Evolutionary conservation across 64 coral and sea anemone species (phyloP), one percentile per base, ranked within the genome.

Genomic region (Montipora foliosa): DNA sequence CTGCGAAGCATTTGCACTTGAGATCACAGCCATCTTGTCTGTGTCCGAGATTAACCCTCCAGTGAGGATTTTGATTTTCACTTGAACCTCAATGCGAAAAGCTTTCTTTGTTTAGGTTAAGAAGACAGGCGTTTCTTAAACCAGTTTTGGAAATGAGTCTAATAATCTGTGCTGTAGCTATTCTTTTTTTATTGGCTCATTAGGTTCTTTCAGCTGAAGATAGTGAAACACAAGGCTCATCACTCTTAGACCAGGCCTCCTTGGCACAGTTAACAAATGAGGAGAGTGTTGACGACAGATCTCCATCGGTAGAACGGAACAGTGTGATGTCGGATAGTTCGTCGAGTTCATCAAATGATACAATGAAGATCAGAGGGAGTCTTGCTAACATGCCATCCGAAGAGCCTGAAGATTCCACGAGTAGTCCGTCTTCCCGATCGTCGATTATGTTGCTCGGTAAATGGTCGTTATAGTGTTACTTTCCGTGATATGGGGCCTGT

Each of bases 261-360:
- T 8, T 93, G 45, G 92, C 92, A 3, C 76, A 93, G 5, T 62
- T 93, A 6, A 93, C 92, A 44, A 93, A 93, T 25, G 92, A 93
- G 49, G 92, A 93, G 60, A 93, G 92, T 62, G 92, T 93, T 1
- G 92, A 93, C 60, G 92, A 93, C 8, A 93, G 87, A 45, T 93
- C 84, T 59, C 83, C 82, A 2, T 77, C 83, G 8, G 7, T 24
- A 4, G 82, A 86, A 44, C 62, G 62, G 0, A 88, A 85, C 47
- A 92, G 90, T 60, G 44, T 92, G 44, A 92, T 83, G 2, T 88
- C 76, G 22, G 92, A 85, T 6, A 88, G 83, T 46, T 93, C 92
- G 3, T 88, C 83, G 24, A 88, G 83, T 16, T 89, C 87, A 59
- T 93, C 92, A 9, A 93, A 87, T 44, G 92, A 93, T 55, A 93